Evolutionary conservation across 2,797 vertebrate genomes (phyloP), one percentile per base, ranked within the genome.

Genomic region (Arnoldichthys spilopterus): DNA sequence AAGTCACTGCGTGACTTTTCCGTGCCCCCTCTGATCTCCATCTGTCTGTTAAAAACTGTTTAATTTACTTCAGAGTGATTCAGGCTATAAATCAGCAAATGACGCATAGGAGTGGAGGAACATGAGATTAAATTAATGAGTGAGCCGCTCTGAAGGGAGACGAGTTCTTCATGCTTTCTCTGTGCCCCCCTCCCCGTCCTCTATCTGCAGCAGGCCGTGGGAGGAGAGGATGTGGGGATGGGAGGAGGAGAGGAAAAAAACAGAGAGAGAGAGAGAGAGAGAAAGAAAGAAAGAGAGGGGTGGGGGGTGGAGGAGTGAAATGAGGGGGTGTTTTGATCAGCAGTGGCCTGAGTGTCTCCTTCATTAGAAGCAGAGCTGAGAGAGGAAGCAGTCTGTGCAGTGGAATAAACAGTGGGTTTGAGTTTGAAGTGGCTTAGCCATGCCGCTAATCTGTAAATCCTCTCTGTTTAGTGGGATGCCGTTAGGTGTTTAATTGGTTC

Each of bases 361-460:
- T 84, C 77, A 82, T 87, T 80, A 80, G 74, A 74, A 73, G 74
- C 69, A 82, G 84, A 85, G 79, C 69, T 56, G 47, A 32, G 79
- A 81, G 63, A 80, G 77, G 81, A 82, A 83, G 81, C 72, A 28
- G 59, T 37, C 45, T 59, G 68, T 80, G 73, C 81, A 68, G 77
- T 40, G 71, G 75, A 85, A 81, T 85, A 77, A 79, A 85, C 78
- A 76, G 67, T 63, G 61, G 61, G 32, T 63, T 63, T 63, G 22
- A 70, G 78, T 83, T 80, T 87, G 86, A 87, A 85, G 86, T 81
- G 76, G 70, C 43, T 84, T 77, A 81, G 66, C 54, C 61, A 79
- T 72, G 74, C 58, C 76, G 70, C 71, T 86, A 80, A 81, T 84
- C 82, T 84, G 78, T 72, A 86, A 82, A 82, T 80, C 80, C 80